Evolutionary conservation across 2,113 vertebrate species (phyloP), one percentile per base, ranked within the genome.

Genomic region (Phylloscopus whistleri): DNA sequence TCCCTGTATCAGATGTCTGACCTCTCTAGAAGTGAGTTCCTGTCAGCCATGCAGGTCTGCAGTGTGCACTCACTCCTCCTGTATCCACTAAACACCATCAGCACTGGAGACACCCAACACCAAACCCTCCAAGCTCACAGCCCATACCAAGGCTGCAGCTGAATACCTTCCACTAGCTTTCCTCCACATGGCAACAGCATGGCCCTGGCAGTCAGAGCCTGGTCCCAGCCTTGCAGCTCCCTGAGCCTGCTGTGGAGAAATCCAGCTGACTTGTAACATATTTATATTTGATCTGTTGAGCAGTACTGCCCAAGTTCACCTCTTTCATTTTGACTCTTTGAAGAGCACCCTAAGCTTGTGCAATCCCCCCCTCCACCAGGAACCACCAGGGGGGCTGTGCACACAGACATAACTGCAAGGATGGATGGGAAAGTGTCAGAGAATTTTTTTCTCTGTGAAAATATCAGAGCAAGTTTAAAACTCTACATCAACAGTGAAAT

Each of bases 401-500:
- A 56, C 43, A 37, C 16, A 74, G 63, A 18, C 6, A 0, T 17
- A 69, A 84, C 16, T n/a, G 64, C 68, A 80, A 70, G 35, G 60
- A 35, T 27, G 41, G 56, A 41, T 9, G 26, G 74, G 9, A 67
- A 11, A 79, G 12, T 92, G 39, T 31, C 55, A 66, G 58, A 64
- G 49, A 83, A 20, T 67, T 80, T 27, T 69, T 63, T 87, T 49
- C 70, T 76, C 80, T 72, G 6, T 76, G n/a, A 91, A 95, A 87
- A 83, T 10, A 84, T 24, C 49, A 83, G 19, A 85, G n/a, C 55
- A 74, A 95, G 67, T n/a, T 80, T 60, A 89, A 79, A 53, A 51
- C 66, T 83, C 58, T 69, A 24, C 46, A 84, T 69, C 66, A 83
- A 51, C 37, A 68, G 26, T 76, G 81, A 94, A 95, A 87, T 83